Base-by-base conservation (phyloP, 2,797 vertebrate species). In the Tauraco hartlaubi region DNA sequence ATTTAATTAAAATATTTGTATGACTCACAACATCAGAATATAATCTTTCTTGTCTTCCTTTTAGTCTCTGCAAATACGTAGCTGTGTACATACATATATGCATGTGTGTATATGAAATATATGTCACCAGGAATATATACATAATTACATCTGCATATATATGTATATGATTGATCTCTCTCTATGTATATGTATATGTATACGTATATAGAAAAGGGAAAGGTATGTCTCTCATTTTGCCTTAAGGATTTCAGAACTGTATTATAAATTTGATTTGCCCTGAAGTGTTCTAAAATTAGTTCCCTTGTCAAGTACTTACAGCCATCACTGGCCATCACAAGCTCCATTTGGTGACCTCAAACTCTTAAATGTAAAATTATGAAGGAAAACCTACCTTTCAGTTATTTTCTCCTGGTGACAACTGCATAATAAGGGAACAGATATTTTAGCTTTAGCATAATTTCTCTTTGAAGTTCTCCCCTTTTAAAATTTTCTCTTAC, bases 381-480 rank as follows among this genome's bases (percentile, higher is more conserved):
- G 69, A 84, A 79, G 51, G 63, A 95, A 97, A 97, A 83, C 54
- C 63, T 93, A 83, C 44, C 71, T 94, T 96, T 94, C 61, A 69
- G 73, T 66, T 84, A 89, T 92, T 91, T 91, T 67, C 23, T 79
- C 13, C 31, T 51, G 13, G n/a, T 85, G 79, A 89, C 64, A 93
- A 83, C 68, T 76, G 25, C 55, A 90, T 92, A 92, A 96, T 84
- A 94, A 95, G 23, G 15, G 48, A 82, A 33, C 2, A 86, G 71
- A 67, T 67, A 96, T 89, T 94, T 94, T 72, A 84, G 37, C n/a
- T 95, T 96, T 89, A 88, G 26, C 29, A 94, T 88, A 90, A 91
- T 88, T 87, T 93, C 67, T 31, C 75, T 95, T 94, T 93, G 52
- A 93, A 97, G 67, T 86, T 21, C 63, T 93, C 69, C 20, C 8